Evolutionary conservation across 2,113 vertebrate genomes (phyloP).

Genomic region (Gnathonemus longibarbis): DNA sequence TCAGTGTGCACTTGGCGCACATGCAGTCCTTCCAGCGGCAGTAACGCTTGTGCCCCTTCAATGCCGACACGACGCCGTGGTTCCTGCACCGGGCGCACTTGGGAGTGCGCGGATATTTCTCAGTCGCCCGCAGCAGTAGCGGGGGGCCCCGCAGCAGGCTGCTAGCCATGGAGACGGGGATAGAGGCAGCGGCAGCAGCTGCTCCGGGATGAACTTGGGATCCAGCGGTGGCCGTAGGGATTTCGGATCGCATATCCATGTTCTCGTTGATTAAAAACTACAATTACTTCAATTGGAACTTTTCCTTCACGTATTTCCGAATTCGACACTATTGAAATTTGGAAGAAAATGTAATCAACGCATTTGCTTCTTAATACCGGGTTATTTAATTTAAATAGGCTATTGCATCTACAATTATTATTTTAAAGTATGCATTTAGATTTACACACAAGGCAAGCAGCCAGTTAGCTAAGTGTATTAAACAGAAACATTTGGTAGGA

Average conservation of each 20-base stretch:
- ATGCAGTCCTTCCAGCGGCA: slow-evolving; percentile 99
- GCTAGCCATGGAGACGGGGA: slow-evolving; percentile 86
- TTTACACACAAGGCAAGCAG: not conserved
- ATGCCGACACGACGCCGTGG: slow-evolving; percentile 92
- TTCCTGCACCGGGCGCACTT: slow-evolving; percentile 97
- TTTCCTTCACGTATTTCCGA: not conserved
- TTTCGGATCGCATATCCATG: slow-evolving; percentile 87
- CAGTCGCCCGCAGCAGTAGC: slow-evolving; percentile 78
- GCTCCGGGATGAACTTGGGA: slow-evolving; percentile 67
- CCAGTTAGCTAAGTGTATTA: not conserved
- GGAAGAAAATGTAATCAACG: slow-evolving; percentile 5
- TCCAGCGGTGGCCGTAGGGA: slow-evolving; percentile 65
- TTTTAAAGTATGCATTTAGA: not conserved
- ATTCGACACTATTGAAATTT: not conserved
- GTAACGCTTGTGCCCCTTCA: slow-evolving; percentile 98
- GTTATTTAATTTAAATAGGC: not conserved
- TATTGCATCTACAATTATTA: not conserved
- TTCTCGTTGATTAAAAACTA: slow-evolving; percentile 12
- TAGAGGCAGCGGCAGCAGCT: slow-evolving; percentile 59
- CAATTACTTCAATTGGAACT: not conserved
- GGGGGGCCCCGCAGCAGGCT: slow-evolving; percentile 78
- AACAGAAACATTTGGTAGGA: slow-evolving; percentile 3
- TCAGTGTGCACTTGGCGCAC: slow-evolving; percentile 97
- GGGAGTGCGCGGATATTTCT: slow-evolving; percentile 94
- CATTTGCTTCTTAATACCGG: not conserved